Percentiles rank a stretch among this genome's conserved stretches.
Evolutionary conservation across 2,888 invertebrate genomes (phyloP).

Genomic region (Pharmacophagus antenor): DNA sequence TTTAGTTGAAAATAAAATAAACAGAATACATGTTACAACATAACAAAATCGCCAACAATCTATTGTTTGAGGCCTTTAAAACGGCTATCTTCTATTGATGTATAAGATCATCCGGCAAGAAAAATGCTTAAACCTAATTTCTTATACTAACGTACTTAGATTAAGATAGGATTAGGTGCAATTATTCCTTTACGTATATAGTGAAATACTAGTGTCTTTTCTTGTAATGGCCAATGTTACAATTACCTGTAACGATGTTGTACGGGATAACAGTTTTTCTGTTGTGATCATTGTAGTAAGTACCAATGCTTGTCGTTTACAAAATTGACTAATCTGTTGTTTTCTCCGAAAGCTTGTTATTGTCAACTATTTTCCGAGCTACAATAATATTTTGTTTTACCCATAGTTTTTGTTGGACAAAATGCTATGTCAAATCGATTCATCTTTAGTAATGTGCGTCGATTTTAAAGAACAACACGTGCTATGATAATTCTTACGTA

Average conservation of each 20-base stretch:
- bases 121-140: too few relatives aligned
- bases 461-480: too few relatives aligned
- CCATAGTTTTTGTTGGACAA: not conserved
- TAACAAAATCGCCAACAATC: too few relatives aligned
- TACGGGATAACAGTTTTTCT: not conserved
- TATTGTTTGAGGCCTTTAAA: too few relatives aligned
- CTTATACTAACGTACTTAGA: too few relatives aligned
- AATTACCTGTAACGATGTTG: not conserved
- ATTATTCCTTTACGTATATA: not conserved
- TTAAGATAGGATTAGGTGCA: too few relatives aligned
- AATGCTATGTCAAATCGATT: not conserved
- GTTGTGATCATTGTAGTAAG: not conserved
- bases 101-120: too few relatives aligned
- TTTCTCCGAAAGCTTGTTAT: not conserved
- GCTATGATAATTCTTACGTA: slow-evolving; percentile 15
- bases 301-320: not conserved
- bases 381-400: not conserved
- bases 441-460: not conserved
- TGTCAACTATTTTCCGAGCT: not conserved
- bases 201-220: not conserved
- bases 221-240: not conserved
- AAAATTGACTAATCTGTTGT: not conserved
- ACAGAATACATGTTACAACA: too few relatives aligned
- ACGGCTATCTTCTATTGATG: too few relatives aligned
- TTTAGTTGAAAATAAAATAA: too few relatives aligned